Conservation (phyloP, 1,140 invertebrate species). For the Euura saliciscinereae region DNA sequence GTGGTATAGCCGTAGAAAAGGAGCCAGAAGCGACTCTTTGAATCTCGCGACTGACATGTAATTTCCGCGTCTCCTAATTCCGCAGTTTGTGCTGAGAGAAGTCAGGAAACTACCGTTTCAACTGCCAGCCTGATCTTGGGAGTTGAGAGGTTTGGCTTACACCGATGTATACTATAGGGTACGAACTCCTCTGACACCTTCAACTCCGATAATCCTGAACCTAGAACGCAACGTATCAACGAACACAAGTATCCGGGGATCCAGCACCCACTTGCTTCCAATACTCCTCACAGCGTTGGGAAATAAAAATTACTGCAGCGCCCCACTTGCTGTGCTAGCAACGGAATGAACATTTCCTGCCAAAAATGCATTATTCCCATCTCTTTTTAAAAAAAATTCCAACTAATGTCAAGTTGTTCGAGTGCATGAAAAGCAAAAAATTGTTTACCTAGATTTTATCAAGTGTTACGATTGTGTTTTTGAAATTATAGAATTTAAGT, state of each 20-base stretch:
- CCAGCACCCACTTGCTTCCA: too few relatives aligned
- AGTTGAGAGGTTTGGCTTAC: background rate
- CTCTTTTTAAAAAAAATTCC: too few relatives aligned
- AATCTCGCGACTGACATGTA: constrained; percentile 25
- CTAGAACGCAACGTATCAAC: background rate
- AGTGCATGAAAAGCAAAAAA: too few relatives aligned
- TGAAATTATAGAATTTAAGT: too few relatives aligned
- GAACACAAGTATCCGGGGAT: background rate
- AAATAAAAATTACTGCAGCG: too few relatives aligned
- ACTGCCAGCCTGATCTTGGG: background rate
- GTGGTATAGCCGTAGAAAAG: background rate
- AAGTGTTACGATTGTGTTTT: too few relatives aligned
- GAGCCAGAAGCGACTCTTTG: constrained; percentile 18
- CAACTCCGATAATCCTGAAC: background rate
- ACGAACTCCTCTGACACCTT: background rate
- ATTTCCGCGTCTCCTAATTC: constrained; percentile 23
- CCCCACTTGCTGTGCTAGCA: too few relatives aligned
- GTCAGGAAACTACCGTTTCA: constrained; percentile 6
- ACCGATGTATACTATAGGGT: background rate
- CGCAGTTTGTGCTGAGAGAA: background rate
- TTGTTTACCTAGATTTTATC: too few relatives aligned
- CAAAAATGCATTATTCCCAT: too few relatives aligned
- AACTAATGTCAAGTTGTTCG: too few relatives aligned
- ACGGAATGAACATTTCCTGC: too few relatives aligned
- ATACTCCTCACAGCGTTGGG: too few relatives aligned